Conservation (phyloP, 2,113 vertebrate genomes). For the Emberiza fucata region DNA sequence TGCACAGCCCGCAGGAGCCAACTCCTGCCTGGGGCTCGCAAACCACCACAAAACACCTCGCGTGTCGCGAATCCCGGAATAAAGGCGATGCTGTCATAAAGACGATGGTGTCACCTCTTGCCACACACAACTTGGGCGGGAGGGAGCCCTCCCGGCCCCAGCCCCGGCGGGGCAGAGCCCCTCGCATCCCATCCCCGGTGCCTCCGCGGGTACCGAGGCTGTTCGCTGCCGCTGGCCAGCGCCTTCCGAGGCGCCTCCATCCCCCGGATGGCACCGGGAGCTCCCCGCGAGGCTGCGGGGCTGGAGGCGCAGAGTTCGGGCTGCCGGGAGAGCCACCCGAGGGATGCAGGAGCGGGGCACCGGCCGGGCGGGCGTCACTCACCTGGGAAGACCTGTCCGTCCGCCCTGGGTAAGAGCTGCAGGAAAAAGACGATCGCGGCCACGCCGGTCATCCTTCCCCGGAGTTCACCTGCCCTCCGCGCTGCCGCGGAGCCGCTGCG, state of each 20-base stretch:
- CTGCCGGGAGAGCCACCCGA: background rate
- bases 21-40: background rate
- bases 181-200: background rate
- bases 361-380: slow-evolving; percentile 31
- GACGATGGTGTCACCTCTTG: background rate
- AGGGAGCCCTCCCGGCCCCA: background rate
- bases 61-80: background rate
- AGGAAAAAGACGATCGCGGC: slow-evolving; percentile 68
- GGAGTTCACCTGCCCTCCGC: slow-evolving; percentile 71
- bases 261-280: background rate
- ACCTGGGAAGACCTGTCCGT: slow-evolving; percentile 80
- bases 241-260: background rate
- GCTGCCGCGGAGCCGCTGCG: slow-evolving; percentile 38
- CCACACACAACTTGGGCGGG: background rate
- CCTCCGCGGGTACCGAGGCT: background rate
- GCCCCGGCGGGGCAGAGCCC: background rate
- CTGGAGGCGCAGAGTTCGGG: background rate
- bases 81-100: background rate
- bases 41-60: background rate
- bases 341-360: background rate
- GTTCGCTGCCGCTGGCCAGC: background rate
- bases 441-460: slow-evolving; percentile 71
- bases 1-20: background rate
- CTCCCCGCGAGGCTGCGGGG: background rate
- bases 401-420: slow-evolving; percentile 63